phyloP scores from a whole-genome alignment of 1,140 invertebrate genomes.

The Dolichoris vasculosae region DNA sequence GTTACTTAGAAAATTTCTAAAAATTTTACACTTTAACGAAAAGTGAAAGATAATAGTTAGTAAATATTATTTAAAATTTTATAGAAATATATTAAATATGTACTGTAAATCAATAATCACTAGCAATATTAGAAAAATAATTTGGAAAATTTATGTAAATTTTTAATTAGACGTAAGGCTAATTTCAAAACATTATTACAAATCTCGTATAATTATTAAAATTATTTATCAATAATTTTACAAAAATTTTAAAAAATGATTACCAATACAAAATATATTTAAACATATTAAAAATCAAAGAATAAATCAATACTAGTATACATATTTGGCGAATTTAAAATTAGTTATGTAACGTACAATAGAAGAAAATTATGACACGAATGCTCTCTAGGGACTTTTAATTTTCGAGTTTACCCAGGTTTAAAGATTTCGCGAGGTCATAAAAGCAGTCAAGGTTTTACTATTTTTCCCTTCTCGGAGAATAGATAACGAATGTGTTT shows the following conservation, averaged over 20 bases:
- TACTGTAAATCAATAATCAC: too few species aligned
- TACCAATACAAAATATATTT: background rate
- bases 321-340: background rate
- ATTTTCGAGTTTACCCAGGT: constrained; percentile 50
- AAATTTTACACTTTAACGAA: too few species aligned
- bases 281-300: background rate
- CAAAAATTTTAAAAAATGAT: background rate
- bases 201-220: background rate
- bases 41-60: too few species aligned
- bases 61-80: too few species aligned
- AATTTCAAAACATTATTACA: too few species aligned
- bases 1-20: background rate
- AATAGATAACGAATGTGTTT: constrained; percentile 65
- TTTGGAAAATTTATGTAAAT: too few species aligned
- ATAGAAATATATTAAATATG: too few species aligned
- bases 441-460: background rate
- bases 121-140: too few species aligned
- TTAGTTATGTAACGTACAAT: background rate
- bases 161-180: too few species aligned
- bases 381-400: constrained; percentile 42
- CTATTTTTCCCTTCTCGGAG: background rate
- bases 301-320: background rate
- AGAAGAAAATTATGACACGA: constrained; percentile 16
- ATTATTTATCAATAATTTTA: background rate
- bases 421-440: constrained; percentile 41